Base-by-base conservation (phyloP, 2,113 vertebrate genomes). In the human (Homo sapiens) region DNA sequence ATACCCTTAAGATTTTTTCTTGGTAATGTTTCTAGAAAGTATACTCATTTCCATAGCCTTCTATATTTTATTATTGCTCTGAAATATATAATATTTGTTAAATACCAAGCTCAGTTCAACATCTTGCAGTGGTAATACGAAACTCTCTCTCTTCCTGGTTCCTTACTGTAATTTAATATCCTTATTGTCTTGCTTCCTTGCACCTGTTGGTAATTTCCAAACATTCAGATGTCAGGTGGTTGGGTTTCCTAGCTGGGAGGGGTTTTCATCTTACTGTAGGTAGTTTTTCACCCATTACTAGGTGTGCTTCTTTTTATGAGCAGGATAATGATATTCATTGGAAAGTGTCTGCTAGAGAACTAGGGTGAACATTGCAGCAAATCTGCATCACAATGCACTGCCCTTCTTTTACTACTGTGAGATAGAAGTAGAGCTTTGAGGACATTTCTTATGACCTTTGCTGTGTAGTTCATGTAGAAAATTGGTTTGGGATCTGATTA, bases 281-380 rank as follows among this genome's bases (percentile, higher is more conserved):
- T 75, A 68, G 64, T 23, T 52, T 1, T 0, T 50, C 84, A 7
- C 87, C 95, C 96, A 93, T 83, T 96, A 84, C 68, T 64, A 61
- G 87, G 27, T 86, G 72, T 38, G 22, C n/a, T 96, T 96, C 90
- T 23, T 89, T 97, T 98, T 97, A 95, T 79, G 43, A 32, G 23
- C 88, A 95, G 12, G 20, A 79, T 97, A 98, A 98, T 97, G 96
- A 97, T 95, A 98, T 98, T 97, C 90, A 97, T 94, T 95, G 88
- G 86, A 98, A 97, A 93, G 57, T 93, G 12, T 12, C 52, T 88
- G 57, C 92, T 85, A 92, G 17, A 10, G 50, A 96, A 95, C 84
- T 6, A 94, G 64, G 72, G 76, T 95, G 86, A 97, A 75, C 50
- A 81, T 78, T 55, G 35, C 23, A 89, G 89, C 95, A 90, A 52